Evolutionary conservation across 2,888 invertebrate species (phyloP).

Genomic region (Polyommatus iphigenia): DNA sequence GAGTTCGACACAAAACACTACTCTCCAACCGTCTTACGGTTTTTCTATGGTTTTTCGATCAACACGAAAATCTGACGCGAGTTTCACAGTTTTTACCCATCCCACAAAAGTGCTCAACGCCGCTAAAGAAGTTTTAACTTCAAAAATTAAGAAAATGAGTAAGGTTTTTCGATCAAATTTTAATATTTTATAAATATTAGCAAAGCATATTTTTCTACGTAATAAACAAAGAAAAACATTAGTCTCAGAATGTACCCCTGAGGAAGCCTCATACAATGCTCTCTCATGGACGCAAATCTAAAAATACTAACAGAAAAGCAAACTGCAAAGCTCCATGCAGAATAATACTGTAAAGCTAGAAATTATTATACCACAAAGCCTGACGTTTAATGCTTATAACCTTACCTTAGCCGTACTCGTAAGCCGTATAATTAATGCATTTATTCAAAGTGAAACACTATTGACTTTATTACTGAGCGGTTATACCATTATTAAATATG

Average conservation of each 20-base stretch:
- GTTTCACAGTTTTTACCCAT: too few species aligned
- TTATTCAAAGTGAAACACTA: conserved; percentile 36
- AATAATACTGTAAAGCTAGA: neutral
- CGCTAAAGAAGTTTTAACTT: too few species aligned
- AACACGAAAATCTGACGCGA: too few species aligned
- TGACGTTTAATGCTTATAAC: conserved; percentile 22
- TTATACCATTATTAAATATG: conserved; percentile 60
- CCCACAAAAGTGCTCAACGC: too few species aligned
- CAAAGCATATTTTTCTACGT: neutral
- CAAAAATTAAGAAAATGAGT: too few species aligned
- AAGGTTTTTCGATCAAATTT: too few species aligned
- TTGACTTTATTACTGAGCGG: conserved; percentile 55
- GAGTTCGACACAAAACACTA: too few species aligned
- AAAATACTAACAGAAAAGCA: neutral
- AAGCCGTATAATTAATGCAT: conserved; percentile 24
- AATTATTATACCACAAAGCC: conserved; percentile 27
- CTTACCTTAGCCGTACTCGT: conserved; percentile 11
- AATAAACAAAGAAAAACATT: neutral
- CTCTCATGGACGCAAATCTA: neutral
- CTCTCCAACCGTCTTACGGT: too few species aligned
- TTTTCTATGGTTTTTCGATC: too few species aligned
- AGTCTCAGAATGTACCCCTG: neutral
- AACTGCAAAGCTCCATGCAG: neutral
- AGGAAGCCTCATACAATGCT: neutral
- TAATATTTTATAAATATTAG: neutral